Evolutionary conservation across 2,113 vertebrate genomes (phyloP).

Genomic region (Dascyllus trimaculatus): DNA sequence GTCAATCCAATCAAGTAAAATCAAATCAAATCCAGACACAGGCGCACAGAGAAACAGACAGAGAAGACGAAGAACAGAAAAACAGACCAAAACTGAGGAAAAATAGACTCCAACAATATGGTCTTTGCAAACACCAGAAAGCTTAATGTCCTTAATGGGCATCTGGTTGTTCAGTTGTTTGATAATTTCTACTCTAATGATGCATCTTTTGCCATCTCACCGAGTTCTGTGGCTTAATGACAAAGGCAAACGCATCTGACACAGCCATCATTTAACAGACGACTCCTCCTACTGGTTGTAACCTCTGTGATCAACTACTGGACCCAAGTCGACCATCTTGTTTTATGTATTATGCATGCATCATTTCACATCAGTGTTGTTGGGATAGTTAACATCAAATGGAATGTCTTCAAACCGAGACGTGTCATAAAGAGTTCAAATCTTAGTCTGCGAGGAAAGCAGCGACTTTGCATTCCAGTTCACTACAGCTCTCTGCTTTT

Average conservation of each 20-base stretch:
- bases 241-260: slow-evolving; percentile 14
- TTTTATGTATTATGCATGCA: slow-evolving; percentile 1
- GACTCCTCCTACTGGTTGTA: background rate
- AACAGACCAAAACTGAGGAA: slow-evolving; percentile 3
- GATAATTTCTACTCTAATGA: slow-evolving; percentile 52
- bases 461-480: background rate
- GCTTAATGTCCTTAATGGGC: slow-evolving; percentile 38
- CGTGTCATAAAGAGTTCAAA: background rate
- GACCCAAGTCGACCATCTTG: background rate
- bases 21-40: slow-evolving; percentile 30
- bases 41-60: slow-evolving; percentile 8
- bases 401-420: background rate
- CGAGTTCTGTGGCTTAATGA: slow-evolving; percentile 29
- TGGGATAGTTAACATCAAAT: background rate
- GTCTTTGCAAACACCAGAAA: slow-evolving; percentile 24
- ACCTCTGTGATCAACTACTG: background rate
- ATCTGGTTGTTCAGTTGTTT: slow-evolving; percentile 51
- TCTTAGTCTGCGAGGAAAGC: background rate
- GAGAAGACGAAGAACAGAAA: background rate
- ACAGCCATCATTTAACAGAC: slow-evolving; percentile 7
- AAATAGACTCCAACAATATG: slow-evolving; percentile 12
- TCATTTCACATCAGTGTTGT: slow-evolving; percentile 14
- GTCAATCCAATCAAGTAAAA: slow-evolving; percentile 24
- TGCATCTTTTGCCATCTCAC: slow-evolving; percentile 19
- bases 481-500: background rate